phyloP scores from a whole-genome alignment of 1,140 invertebrate genomes.

The Parapsyche elsis region DNA sequence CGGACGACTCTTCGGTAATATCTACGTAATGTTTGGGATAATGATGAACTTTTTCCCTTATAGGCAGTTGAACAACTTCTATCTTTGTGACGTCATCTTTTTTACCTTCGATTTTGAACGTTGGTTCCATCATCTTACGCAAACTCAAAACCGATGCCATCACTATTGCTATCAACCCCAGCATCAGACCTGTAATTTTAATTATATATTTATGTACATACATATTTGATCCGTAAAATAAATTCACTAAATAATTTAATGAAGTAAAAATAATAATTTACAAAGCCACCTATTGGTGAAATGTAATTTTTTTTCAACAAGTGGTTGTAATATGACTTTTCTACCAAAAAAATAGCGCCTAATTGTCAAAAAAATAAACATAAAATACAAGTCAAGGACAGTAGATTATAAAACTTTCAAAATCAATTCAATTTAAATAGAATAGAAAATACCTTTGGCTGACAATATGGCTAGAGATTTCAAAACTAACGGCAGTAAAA shows the following conservation, averaged over 20 bases:
- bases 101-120: constrained; percentile 58
- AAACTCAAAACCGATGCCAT: constrained; percentile 61
- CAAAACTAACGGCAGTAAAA: constrained; percentile 72
- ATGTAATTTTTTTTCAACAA: background rate
- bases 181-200: constrained; percentile 60
- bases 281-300: background rate
- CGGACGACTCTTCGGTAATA: background rate
- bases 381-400: background rate
- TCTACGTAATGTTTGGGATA: constrained; percentile 48
- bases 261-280: background rate
- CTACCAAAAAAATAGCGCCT: background rate
- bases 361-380: background rate
- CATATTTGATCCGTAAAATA: background rate
- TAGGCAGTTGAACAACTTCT: constrained; percentile 62
- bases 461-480: constrained; percentile 73
- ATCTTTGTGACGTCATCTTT: constrained; percentile 62
- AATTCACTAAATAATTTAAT: background rate
- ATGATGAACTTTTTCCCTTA: constrained; percentile 60
- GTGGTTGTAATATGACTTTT: background rate
- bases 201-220: background rate
- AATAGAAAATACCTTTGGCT: constrained; percentile 63
- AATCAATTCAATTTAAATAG: background rate
- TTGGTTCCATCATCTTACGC: constrained; percentile 58
- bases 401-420: background rate
- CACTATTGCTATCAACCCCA: constrained; percentile 63